Conservation (phyloP, 2,888 invertebrate species). For the Himalopsyche kuldschensis region DNA sequence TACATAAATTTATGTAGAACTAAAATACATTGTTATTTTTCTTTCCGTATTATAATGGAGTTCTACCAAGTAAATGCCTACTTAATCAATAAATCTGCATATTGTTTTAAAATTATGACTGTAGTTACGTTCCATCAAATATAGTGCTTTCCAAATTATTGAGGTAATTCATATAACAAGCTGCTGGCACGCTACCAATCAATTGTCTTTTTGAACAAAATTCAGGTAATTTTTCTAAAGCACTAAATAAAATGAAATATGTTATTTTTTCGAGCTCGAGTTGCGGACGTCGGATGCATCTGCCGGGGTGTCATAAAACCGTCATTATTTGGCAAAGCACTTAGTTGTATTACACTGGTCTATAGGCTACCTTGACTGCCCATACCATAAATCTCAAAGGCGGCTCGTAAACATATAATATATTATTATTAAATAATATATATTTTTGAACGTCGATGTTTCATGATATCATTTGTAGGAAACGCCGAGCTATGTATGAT, state of each 20-base stretch:
- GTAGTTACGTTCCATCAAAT: neutral
- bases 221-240: constrained; percentile 23
- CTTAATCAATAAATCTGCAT: neutral
- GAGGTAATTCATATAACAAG: neutral
- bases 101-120: neutral
- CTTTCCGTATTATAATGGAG: too few relatives aligned
- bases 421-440: neutral
- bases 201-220: constrained; percentile 27
- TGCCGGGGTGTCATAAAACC: constrained; percentile 37
- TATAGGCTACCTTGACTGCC: constrained; percentile 4
- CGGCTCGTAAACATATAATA: constrained; percentile 3
- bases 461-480: too few relatives aligned
- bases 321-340: constrained; percentile 36
- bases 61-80: too few relatives aligned
- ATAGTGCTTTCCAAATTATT: neutral
- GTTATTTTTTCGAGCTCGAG: constrained; percentile 1
- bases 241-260: constrained; percentile 33
- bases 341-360: constrained; percentile 14
- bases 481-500: too few relatives aligned
- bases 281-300: constrained; percentile 27
- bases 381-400: neutral
- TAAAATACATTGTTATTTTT: too few relatives aligned
- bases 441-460: neutral
- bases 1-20: too few relatives aligned
- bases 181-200: constrained; percentile 24